These are phyloP conservation scores for Galagoides demidoff DNA, from an alignment of 2,797 vertebrate species.

Conservation along the genomic window DNA sequence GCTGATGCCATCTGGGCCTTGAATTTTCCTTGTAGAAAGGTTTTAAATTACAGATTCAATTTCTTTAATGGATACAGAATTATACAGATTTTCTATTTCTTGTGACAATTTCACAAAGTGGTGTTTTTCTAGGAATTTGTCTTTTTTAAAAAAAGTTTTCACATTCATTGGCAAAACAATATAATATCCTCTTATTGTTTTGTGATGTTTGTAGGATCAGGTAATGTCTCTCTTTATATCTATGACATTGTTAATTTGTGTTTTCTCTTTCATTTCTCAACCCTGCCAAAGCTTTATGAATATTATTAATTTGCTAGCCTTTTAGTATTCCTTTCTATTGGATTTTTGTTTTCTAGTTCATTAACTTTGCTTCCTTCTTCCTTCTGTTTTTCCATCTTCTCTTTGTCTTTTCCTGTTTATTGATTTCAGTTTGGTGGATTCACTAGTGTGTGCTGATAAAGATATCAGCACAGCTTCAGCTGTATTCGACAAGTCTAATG, in stretches of 20 bases:
- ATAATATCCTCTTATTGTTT: background rate
- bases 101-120: conserved; percentile 9
- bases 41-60: conserved; percentile 59
- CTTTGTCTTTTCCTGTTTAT: background rate
- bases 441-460: background rate
- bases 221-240: background rate
- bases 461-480: background rate
- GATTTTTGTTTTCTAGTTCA: conserved; percentile 22
- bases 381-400: background rate
- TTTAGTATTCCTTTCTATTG: background rate
- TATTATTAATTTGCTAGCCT: background rate
- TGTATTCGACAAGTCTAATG: background rate
- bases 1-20: conserved; percentile 46
- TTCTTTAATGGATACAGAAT: conserved; percentile 52
- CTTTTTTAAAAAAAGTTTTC: conserved; percentile 1
- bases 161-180: background rate
- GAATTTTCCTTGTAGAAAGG: conserved; percentile 30
- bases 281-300: background rate
- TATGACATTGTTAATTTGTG: background rate
- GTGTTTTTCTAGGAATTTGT: conserved; percentile 44
- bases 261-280: conserved; percentile 16
- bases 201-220: background rate
- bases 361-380: conserved; percentile 1
- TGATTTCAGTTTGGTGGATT: background rate
- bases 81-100: background rate